Base-by-base conservation (phyloP, 2,888 invertebrate genomes). In the Lasioglossum figueresi region DNA sequence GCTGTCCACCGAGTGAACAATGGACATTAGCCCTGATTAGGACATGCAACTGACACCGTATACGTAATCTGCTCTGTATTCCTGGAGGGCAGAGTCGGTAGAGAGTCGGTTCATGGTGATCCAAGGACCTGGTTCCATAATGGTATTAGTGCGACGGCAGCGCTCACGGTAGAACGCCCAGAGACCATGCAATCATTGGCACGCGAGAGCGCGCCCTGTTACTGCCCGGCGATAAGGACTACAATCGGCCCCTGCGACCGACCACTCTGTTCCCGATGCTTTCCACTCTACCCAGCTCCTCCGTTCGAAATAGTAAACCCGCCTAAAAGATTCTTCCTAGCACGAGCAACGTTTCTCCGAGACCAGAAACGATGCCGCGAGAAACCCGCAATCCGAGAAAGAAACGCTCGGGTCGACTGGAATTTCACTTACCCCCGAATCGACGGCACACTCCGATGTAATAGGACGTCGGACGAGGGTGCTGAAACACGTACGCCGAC, bases 111-210 rank as follows among this genome's bases (percentile, higher is more conserved):
- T 80, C 73, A 84, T 76, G 86, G 87, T 83, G 89, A 84, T 91
- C 88, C 89, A 87, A 91, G 90, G 89, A 90, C 85, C 80, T 72
- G 71, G 52, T 83, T 82, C 79, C 82, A 87, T 91, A 91, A 92
- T 92, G 87, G 91, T 89, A 91, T 93, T 93, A 91, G 91, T 89
- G 88, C 87, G 87, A 85, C 89, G 88, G 76, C 82, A 66, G 83
- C 88, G 88, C 88, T 91, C 86, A 92, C 89, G 90, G 88, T 90
- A 92, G 90, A 91, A 91, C 87, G 89, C 90, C 85, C 90, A 85
- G 83, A 89, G 91, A 91, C 91, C 91, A 89, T 91, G 91, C 91
- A 92, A 93, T 93, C 92, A 93, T 90, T 88, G 91, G 85, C 92
- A 92, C 91, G 91, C 92, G 91, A 93, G 91, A 90, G 88, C 88